A percentile compares a stretch with the other conserved stretches of the same genome.
Evolutionary conservation across 2,113 vertebrate genomes (phyloP).

Genomic region (Myotis davidii): DNA sequence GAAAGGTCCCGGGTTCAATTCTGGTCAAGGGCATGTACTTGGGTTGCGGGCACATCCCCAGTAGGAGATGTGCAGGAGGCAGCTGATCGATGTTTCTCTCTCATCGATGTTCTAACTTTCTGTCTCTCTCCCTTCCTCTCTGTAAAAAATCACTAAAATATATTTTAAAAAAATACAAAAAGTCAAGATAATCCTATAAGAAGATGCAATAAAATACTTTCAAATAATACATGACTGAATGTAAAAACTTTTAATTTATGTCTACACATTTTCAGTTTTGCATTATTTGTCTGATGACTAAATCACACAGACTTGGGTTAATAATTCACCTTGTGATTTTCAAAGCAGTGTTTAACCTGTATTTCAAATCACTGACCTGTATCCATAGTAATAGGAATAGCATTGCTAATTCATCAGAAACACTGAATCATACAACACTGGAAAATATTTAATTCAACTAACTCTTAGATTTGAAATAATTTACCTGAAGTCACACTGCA

Average conservation of each 20-base stretch:
- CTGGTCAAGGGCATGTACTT: too few relatives aligned
- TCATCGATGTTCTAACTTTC: too few relatives aligned
- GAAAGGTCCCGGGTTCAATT: too few relatives aligned
- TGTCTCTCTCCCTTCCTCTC: too few relatives aligned
- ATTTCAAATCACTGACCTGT: neutral
- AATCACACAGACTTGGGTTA: neutral
- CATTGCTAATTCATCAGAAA: slow-evolving; percentile 44
- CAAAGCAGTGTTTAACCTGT: neutral
- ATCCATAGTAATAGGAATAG: neutral
- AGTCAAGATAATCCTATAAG: neutral
- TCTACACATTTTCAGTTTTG: neutral
- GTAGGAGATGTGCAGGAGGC: too few relatives aligned
- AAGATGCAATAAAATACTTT: neutral
- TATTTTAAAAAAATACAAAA: too few relatives aligned
- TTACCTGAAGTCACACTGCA: neutral
- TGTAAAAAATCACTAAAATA: too few relatives aligned
- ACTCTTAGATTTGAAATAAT: neutral
- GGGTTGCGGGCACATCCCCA: too few relatives aligned
- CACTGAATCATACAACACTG: neutral
- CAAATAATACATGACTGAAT: neutral
- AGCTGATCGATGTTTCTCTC: too few relatives aligned
- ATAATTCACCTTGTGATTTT: neutral
- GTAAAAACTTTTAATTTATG: neutral
- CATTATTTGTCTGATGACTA: neutral
- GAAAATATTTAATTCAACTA: neutral